Evolutionary conservation across 1,140 invertebrate genomes (phyloP).

Genomic region (Apis dorsata): DNA sequence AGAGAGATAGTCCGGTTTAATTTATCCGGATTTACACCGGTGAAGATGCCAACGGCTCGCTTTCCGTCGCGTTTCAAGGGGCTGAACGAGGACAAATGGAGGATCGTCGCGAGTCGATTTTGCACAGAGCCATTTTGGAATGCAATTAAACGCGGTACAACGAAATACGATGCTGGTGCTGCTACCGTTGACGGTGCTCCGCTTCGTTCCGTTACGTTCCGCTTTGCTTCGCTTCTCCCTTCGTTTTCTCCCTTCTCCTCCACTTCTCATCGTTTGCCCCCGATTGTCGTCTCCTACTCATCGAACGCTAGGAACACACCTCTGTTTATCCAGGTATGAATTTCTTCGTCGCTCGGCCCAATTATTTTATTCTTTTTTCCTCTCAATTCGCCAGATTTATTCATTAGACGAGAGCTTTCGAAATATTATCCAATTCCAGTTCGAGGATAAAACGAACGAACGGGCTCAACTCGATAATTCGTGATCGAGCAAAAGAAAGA

Average conservation of each 20-base stretch:
- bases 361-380: too few species aligned
- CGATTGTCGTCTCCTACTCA: background rate
- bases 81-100: constrained; percentile 49
- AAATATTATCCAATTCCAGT: too few species aligned
- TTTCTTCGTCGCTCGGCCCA: background rate
- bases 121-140: constrained; percentile 74
- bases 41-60: constrained; percentile 56
- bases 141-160: constrained; percentile 78
- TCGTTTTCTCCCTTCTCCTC: background rate
- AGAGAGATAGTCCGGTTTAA: constrained; percentile 49
- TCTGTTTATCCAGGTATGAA: too few species aligned
- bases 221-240: constrained; percentile 22
- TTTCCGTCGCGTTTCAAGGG: constrained; percentile 27
- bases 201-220: constrained; percentile 31
- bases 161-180: constrained; percentile 69
- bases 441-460: too few species aligned
- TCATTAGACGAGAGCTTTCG: too few species aligned
- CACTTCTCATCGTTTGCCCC: background rate
- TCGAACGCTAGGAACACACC: too few species aligned
- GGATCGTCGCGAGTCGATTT: constrained; percentile 57
- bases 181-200: constrained; percentile 46
- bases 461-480: too few species aligned
- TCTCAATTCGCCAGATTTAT: too few species aligned
- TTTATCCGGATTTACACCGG: constrained; percentile 60
- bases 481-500: too few species aligned